Base-by-base conservation (phyloP, 2,113 vertebrate genomes). In the Atlantisia rogersi region DNA sequence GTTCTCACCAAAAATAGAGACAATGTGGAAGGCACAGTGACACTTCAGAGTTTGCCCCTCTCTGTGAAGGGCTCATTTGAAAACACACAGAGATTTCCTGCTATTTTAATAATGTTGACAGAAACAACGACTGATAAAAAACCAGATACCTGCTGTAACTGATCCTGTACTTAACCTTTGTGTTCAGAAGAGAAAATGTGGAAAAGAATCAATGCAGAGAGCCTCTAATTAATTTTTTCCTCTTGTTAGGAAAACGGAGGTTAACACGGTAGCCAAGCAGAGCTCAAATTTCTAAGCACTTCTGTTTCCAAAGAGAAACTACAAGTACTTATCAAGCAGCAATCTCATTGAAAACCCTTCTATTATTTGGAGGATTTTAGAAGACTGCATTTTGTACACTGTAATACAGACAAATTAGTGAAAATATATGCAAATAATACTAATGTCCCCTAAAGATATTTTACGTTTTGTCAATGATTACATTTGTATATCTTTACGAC, bases 371-470 rank as follows among this genome's bases (percentile, higher is more conserved):
- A 88, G 20, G 29, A 48, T 32, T 59, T 79, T 40, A 71, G 50
- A 79, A 91, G 29, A 40, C 9, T 40, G 17, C 12, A 42, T 70
- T 82, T n/a, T 52, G 13, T 40, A 56, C 50, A 56, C 46, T 37
- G 26, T 46, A 86, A 82, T 75, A 40, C 21, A 56, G 63, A 71
- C 16, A 86, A 50, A 87, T 73, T 28, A 91, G 20, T 77, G 40
- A 92, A 91, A 94, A 95, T 75, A 25, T 26, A 89, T 84, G 89
- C 53, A 94, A 95, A 95, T 78, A 86, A 60, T 63, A 80, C 69
- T 89, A 79, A 82, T 48, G 48, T 37, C 31, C 60, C 39, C 48
- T 68, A 82, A 75, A 70, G 40, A 48, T 29, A 6, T 50, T 86
- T 78, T 82, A 88, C 78, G 62, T 63, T 70, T 83, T 91, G 70